These are phyloP conservation scores for Alsophila aescularia DNA, from an alignment of 2,888 invertebrate genomes.

Conservation along the genomic window DNA sequence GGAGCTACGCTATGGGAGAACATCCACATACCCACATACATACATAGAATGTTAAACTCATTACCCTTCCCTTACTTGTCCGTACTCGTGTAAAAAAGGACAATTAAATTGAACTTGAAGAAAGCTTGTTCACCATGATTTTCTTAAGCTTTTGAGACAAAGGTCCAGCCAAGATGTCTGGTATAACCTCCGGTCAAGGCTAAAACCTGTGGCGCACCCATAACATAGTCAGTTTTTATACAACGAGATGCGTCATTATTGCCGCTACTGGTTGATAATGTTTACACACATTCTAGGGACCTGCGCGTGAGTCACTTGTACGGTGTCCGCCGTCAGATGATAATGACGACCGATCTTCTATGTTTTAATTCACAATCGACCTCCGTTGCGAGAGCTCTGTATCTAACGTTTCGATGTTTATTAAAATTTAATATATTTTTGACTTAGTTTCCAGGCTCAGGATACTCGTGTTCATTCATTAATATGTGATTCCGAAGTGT, in stretches of 20 bases:
- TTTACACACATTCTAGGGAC: constrained; percentile 70
- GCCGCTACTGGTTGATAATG: constrained; percentile 63
- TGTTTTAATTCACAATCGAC: constrained; percentile 62
- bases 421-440: constrained; percentile 29
- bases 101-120: no score
- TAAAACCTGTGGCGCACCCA: constrained; percentile 56
- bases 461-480: constrained; percentile 22
- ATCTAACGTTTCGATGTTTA: constrained; percentile 24
- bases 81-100: no score
- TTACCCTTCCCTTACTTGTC: no score
- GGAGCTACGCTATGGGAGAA: no score
- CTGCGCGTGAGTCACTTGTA: constrained; percentile 70
- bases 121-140: no score
- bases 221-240: constrained; percentile 60
- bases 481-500: constrained; percentile 1
- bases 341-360: constrained; percentile 60
- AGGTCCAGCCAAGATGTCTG: constrained; percentile 28
- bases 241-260: constrained; percentile 68
- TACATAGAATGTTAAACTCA: no score
- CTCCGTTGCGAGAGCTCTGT: constrained; percentile 51
- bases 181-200: constrained; percentile 43
- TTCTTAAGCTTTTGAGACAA: constrained; percentile 6
- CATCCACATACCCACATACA: no score
- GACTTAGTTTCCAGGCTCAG: constrained; percentile 36
- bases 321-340: constrained; percentile 64